phyloP scores from a whole-genome alignment of 35 echinoderm and acorn worm species.

The Holothuria glaberrima region DNA sequence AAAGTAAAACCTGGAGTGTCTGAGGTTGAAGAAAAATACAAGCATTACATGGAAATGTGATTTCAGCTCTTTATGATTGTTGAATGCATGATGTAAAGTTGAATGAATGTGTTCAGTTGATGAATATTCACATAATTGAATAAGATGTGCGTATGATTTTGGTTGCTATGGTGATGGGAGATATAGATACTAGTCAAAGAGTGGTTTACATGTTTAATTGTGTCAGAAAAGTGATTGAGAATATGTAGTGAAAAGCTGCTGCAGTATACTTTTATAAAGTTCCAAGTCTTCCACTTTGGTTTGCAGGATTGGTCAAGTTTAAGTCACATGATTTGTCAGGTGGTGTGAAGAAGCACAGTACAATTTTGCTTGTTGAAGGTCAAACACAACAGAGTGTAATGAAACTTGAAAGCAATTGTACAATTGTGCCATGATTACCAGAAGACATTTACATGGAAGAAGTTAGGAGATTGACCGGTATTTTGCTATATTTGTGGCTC shows the following conservation, averaged over 20 bases:
- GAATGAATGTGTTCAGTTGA: too few species aligned
- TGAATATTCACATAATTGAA: not conserved
- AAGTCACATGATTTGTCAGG: slow-evolving; percentile 25
- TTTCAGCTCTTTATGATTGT: too few species aligned
- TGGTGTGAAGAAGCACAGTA: slow-evolving; percentile 9
- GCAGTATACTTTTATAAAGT: not conserved
- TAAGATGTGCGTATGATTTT: not conserved
- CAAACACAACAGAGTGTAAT: not conserved
- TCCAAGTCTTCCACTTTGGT: not conserved
- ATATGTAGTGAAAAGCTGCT: not conserved
- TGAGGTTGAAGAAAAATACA: too few species aligned
- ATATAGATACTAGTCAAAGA: not conserved
- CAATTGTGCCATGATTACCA: too few species aligned
- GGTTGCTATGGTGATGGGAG: not conserved
- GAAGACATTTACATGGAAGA: too few species aligned
- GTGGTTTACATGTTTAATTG: not conserved
- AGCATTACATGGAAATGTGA: too few species aligned
- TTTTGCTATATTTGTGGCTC: too few species aligned
- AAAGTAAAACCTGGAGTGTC: too few species aligned
- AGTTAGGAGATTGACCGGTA: too few species aligned
- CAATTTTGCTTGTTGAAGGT: not conserved
- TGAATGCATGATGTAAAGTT: too few species aligned
- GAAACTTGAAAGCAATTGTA: slow-evolving; percentile 13
- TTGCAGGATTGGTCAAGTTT: not conserved
- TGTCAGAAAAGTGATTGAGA: not conserved